These are phyloP conservation scores for Anoura caudifer DNA, from an alignment of 2,113 vertebrate genomes.

Conservation along the genomic window DNA sequence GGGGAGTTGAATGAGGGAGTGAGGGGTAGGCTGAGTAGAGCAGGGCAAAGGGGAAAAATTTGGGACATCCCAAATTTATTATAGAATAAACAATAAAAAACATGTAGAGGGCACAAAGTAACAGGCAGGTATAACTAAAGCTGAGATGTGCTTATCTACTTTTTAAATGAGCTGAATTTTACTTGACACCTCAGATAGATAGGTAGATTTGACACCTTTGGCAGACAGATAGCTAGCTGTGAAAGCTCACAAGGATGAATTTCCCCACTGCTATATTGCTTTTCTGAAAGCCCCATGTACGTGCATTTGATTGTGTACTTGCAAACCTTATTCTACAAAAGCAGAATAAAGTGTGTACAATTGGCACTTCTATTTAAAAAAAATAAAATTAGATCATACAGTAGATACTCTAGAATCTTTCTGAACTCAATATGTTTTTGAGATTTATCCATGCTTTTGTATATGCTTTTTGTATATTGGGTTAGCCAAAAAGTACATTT, in stretches of 20 bases:
- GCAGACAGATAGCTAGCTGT: too few species aligned
- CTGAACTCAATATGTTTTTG: neutral
- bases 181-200: neutral
- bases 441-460: neutral
- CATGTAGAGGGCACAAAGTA: neutral
- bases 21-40: too few species aligned
- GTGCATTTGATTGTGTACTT: neutral
- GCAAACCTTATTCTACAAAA: neutral
- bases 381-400: too few species aligned
- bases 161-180: neutral
- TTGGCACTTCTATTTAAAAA: neutral
- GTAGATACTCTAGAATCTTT: neutral
- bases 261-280: accelerated
- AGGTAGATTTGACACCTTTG: too few species aligned
- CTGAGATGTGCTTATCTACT: neutral
- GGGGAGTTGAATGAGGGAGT: too few species aligned
- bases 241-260: too few species aligned
- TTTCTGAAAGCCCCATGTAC: neutral
- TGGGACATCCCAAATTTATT: too few species aligned
- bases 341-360: neutral
- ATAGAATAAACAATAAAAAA: neutral
- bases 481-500: too few species aligned
- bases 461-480: too few species aligned
- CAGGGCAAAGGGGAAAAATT: too few species aligned
- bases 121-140: neutral